A percentile compares a stretch with the other conserved stretches of the same genome.
These are phyloP conservation scores for Excalfactoria chinensis DNA, from an alignment of 2,113 vertebrate species.

Conservation along the genomic window DNA sequence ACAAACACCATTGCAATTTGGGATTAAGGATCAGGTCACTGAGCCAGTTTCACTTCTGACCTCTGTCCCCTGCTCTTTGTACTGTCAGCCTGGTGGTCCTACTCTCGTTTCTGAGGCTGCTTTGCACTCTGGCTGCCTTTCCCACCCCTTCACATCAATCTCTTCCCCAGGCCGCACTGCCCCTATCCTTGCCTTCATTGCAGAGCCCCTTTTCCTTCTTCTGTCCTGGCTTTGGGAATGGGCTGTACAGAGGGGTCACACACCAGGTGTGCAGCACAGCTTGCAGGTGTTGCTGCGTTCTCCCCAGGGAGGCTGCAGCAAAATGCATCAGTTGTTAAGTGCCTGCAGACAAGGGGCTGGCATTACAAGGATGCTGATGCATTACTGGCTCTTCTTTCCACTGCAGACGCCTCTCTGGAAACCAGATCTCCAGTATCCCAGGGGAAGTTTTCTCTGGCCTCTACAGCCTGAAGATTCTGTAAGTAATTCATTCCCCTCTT, in stretches of 20 bases:
- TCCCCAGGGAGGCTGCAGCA: neutral
- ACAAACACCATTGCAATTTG: neutral
- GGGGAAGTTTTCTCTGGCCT: conserved; percentile 88
- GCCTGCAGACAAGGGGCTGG: neutral
- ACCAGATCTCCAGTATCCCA: conserved; percentile 91
- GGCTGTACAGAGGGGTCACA: neutral
- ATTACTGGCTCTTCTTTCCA: conserved; percentile 20
- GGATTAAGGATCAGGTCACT: neutral
- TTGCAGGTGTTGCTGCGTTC: neutral
- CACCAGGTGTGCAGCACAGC: neutral
- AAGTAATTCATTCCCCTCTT: conserved; percentile 71
- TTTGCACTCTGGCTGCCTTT: neutral
- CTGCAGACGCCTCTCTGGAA: conserved; percentile 92
- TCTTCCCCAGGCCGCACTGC: neutral
- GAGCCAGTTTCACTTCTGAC: neutral
- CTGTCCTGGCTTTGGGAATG: neutral
- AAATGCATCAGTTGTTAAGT: neutral
- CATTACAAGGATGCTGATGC: neutral
- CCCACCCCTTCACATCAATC: neutral
- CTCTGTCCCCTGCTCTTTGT: neutral
- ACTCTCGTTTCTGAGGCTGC: neutral
- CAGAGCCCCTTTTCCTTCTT: neutral
- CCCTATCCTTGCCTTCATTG: neutral
- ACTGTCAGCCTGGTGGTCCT: rapidly evolving
- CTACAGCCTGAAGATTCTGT: conserved; percentile 94